These are phyloP conservation scores for Chrysaora quinquecirrha DNA, from an alignment of 30 jellyfish, hydroid and myxozoan species.

Conservation along the genomic window DNA sequence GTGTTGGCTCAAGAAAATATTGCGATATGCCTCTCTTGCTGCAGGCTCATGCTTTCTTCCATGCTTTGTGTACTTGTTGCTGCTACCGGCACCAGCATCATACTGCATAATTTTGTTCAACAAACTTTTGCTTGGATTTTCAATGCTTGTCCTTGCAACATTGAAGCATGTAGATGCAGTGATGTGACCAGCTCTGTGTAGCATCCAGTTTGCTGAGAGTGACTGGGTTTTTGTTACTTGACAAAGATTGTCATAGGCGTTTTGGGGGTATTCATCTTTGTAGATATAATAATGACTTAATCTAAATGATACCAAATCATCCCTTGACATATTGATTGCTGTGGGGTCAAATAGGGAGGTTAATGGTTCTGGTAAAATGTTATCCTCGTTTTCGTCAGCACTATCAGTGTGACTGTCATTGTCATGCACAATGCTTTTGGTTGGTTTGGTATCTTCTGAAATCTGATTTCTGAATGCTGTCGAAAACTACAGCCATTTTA, in stretches of 20 bases:
- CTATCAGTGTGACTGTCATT: conserved; percentile 37
- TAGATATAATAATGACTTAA: neutral
- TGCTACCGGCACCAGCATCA: neutral
- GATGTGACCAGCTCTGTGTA: conserved; percentile 39
- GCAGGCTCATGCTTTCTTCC: conserved; percentile 6
- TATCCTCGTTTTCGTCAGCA: conserved; percentile 14
- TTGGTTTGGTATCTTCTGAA: neutral
- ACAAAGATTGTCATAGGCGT: neutral
- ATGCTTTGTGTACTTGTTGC: conserved; percentile 1
- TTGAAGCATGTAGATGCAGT: conserved; percentile 29
- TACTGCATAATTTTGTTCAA: conserved; percentile 20
- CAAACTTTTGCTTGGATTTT: conserved; percentile 26
- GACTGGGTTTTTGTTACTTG: conserved; percentile 16
- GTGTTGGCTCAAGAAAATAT: neutral
- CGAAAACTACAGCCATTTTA: neutral
- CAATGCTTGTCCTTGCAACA: conserved; percentile 2
- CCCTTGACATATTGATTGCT: conserved; percentile 4
- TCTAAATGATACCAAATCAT: neutral
- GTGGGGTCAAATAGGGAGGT: conserved; percentile 32
- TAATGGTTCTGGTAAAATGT: conserved; percentile 44
- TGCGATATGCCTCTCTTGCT: conserved; percentile 5
- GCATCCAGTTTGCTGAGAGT: conserved; percentile 36
- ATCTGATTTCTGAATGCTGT: conserved; percentile 1
- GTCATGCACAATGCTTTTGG: neutral
- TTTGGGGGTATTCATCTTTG: neutral